Percentiles rank a stretch among this genome's conserved stretches.
Conservation (phyloP, 2,797 vertebrate genomes). For the Todus mexicanus region DNA sequence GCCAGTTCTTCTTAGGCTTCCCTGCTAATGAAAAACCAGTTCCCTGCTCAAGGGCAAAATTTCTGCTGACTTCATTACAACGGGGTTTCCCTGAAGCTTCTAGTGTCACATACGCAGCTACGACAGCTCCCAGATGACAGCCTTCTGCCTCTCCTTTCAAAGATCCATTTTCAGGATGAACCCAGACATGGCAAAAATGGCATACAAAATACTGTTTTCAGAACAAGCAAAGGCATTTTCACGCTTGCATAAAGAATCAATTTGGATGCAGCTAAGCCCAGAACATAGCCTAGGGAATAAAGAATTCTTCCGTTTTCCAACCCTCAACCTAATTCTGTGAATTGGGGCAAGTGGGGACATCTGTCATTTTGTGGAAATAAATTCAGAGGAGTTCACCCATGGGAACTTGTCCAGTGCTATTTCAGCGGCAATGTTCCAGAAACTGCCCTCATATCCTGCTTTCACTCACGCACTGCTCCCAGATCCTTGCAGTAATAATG, state of each 20-base stretch:
- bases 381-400: not conserved
- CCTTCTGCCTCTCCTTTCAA: not conserved
- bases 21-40: not conserved
- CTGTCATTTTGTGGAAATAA: not conserved
- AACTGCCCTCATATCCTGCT: not conserved
- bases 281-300: not conserved
- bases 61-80: not conserved
- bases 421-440: not conserved
- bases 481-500: not conserved
- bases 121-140: not conserved
- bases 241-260: not conserved
- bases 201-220: not conserved
- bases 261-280: not conserved
- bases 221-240: not conserved
- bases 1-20: not conserved
- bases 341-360: not conserved
- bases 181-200: not conserved
- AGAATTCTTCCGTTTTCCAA: not conserved
- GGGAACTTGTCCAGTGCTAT: not conserved
- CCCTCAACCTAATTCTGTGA: not conserved
- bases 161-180: not conserved
- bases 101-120: accelerated
- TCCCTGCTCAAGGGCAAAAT: not conserved
- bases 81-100: not conserved
- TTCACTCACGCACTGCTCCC: not conserved